Evolutionary conservation across 2,888 invertebrate species (phyloP), one percentile per base, ranked within the genome.

Genomic region (Dicycla oo): DNA sequence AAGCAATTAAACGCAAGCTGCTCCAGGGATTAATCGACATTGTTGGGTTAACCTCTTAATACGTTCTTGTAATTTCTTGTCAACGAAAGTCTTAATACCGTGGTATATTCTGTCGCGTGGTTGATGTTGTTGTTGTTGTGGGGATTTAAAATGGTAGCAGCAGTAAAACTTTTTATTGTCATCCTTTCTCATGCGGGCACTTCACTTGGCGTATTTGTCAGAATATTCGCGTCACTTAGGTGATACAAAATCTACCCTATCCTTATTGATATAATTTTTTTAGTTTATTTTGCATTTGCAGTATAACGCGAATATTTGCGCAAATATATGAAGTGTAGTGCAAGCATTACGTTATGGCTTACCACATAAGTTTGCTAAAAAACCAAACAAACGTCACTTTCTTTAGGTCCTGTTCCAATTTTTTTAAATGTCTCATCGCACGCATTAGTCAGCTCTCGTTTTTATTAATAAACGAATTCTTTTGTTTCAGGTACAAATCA

Each of bases 401-500:
- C 26, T 54, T 38, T 20, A 20, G 18, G 26, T 23, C 30, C 40
- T 38, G 40, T 3, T n/a, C 13, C 23, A 61, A 30, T 66, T 75
- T 60, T 26, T 64, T 45, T 64, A 26, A 43, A 20, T 34, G 4
- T 18, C 13, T 45, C 56, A 18, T 74, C 57, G 18, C 30, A 73
- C 40, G 8, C 26, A 20, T 62, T 62, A 40, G 4, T 45, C n/a
- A 30, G 20, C n/a, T 61, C 13, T 64, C 15, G 13, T 43, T 56
- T 65, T 78, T 66, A 40, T 30, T 71, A 47, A 79, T 63, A 54
- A 71, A 40, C 1, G 10, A 47, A 47, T 68, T 79, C 40, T 79
- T 78, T 83, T 79, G 79, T 79, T 79, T 72, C 60, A 79, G 73
- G 83, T 79, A 82, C 23, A 26, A 53, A 63, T 34, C 43, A 47